Percentiles rank a stretch among this genome's conserved stretches.
phyloP scores from a whole-genome alignment of 2,888 invertebrate species.

The Pollenia angustigena region DNA sequence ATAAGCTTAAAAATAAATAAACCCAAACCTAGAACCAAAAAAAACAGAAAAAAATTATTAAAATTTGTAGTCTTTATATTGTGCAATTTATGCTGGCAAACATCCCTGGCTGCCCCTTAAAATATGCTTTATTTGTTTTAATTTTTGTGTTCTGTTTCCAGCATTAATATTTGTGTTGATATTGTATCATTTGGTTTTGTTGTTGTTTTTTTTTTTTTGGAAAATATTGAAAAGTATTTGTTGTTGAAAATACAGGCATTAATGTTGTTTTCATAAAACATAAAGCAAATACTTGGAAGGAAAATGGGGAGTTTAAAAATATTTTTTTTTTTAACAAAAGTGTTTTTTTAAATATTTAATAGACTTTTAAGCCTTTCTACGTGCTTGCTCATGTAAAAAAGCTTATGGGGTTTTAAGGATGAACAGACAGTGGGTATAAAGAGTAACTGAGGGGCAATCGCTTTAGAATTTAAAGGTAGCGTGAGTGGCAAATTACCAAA shows the following conservation, averaged over 20 bases:
- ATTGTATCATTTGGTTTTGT: slow-evolving; percentile 57
- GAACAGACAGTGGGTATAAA: neutral
- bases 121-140: slow-evolving; percentile 62
- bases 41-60: slow-evolving; percentile 21
- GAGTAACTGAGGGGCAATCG: neutral
- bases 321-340: slow-evolving; percentile 10
- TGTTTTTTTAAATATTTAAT: slow-evolving; percentile 59
- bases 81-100: neutral
- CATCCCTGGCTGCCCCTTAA: slow-evolving; percentile 41
- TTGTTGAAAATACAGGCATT: slow-evolving; percentile 26
- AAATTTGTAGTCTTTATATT: slow-evolving; percentile 15
- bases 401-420: slow-evolving; percentile 52
- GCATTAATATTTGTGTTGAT: slow-evolving; percentile 53
- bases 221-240: slow-evolving; percentile 28
- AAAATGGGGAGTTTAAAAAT: neutral
- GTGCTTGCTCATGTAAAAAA: slow-evolving; percentile 64
- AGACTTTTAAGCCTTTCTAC: slow-evolving; percentile 71
- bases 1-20: slow-evolving; percentile 61
- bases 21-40: slow-evolving; percentile 13
- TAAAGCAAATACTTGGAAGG: neutral
- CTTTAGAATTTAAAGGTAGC: neutral
- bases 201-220: slow-evolving; percentile 35
- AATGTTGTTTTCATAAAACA: slow-evolving; percentile 20
- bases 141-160: slow-evolving; percentile 18
- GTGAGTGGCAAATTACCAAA: neutral